A percentile compares a stretch with the other conserved stretches of the same genome.
These are phyloP conservation scores for Ypsolopha scabrella DNA, from an alignment of 2,888 invertebrate genomes.

Conservation along the genomic window DNA sequence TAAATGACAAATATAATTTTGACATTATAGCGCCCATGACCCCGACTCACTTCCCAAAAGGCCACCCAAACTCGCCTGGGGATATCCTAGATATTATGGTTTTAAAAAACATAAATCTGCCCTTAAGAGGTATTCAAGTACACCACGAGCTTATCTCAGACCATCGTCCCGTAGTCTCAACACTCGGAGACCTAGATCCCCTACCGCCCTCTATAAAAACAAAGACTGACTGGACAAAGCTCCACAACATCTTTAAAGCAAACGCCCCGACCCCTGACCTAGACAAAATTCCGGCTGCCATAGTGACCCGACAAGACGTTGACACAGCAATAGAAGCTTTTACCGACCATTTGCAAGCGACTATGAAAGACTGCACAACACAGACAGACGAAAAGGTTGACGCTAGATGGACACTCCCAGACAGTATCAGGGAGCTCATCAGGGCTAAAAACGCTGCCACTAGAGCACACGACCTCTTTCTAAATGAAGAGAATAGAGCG, in stretches of 20 bases:
- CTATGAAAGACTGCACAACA: no score
- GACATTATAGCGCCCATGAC: not conserved
- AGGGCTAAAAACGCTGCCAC: not conserved
- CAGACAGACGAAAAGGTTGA: no score
- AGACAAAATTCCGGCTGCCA: no score
- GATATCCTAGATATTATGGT: not conserved
- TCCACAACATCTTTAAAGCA: no score
- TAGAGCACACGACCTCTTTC: not conserved
- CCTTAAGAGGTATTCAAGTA: not conserved
- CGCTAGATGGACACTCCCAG: no score
- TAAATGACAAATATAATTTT: not conserved
- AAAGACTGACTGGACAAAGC: no score
- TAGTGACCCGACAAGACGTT: no score
- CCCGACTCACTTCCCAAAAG: not conserved
- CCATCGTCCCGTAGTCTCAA: not conserved
- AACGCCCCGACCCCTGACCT: no score
- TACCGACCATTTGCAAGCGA: no score
- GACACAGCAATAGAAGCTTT: no score
- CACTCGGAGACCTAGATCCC: not conserved
- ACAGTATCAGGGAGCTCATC: not conserved
- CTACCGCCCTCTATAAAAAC: no score
- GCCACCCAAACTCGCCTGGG: not conserved
- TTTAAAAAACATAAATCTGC: no score
- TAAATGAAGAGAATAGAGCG: not conserved
- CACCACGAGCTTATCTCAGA: not conserved